Base-by-base conservation (phyloP, 1,140 invertebrate genomes). In the Drosophila funebris region DNA sequence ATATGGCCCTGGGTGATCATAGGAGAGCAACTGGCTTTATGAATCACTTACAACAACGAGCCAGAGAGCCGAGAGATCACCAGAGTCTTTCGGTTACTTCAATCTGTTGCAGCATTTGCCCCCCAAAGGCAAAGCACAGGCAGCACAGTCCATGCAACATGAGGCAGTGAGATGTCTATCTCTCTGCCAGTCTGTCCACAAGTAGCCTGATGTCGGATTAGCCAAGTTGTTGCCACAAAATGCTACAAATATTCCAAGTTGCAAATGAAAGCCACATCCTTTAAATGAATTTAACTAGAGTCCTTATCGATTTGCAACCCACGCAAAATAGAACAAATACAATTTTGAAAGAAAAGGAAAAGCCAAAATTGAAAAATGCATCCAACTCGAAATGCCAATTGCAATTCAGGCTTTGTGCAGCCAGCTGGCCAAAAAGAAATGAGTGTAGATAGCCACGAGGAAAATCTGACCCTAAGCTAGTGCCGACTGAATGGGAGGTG, bases 1-100 rank as follows among this genome's bases (percentile, higher is more conserved):
- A 70, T 50, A 63, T 69, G 18, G 74, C 82, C 73, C 46, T 36
- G 36, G 66, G 78, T 58, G 39, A 43, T 66, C 31, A 71, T 71
- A 62, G 50, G 8, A 52, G 58, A 63, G 48, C 29, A 39, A 46
- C 71, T 39, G 52, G 56, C 53, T 69, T 69, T 67, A 81, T 77
- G 81, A 85, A 87, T 84, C 81, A 84, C 82, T 87, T 64, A 37
- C 44, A 63, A n/a, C 58, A 73, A 70, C 52, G 22, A 70, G 63
- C 60, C 37, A 39, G 24, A 58, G 11, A 56, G 9, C n/a, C n/a
- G 29, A 24, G 29, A 29, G 13, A 44, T 16, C 13, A 22, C 14
- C 14, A 53, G 37, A 67, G 43, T 67, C 54, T 67, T 58, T 68
- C 18, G 44, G 31, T 31, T 41, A 50, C 24, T n/a, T 29, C 36